A percentile compares a stretch with the other conserved stretches of the same genome.
Conservation (phyloP, 1,140 invertebrate genomes). For the Epicauta chinensis region DNA sequence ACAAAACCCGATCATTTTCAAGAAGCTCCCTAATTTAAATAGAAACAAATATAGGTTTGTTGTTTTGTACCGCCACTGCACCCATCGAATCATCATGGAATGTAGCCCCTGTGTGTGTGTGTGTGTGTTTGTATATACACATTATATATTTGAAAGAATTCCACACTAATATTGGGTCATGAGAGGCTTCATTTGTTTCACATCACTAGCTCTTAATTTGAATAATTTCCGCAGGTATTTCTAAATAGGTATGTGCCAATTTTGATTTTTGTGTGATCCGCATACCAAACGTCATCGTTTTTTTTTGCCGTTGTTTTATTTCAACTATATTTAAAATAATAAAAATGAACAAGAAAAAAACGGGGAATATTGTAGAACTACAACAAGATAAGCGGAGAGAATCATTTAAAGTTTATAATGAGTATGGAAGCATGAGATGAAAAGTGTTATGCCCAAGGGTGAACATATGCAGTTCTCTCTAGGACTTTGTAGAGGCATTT, state of each 20-base stretch:
- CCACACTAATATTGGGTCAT: conserved; percentile 23
- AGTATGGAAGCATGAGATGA: conserved; percentile 12
- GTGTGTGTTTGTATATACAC: no score
- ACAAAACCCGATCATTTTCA: neutral
- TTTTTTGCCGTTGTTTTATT: no score
- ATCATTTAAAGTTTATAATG: conserved; percentile 16
- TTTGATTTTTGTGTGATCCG: no score
- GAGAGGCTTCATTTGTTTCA: conserved; percentile 26
- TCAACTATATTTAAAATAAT: no score
- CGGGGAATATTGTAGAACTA: neutral
- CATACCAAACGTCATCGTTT: no score
- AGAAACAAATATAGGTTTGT: neutral
- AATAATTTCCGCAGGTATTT: conserved; percentile 20
- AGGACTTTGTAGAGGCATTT: neutral
- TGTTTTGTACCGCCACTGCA: no score
- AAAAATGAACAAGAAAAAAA: no score
- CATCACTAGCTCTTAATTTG: conserved; percentile 26
- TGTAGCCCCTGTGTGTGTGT: conserved; percentile 17
- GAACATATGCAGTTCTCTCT: neutral
- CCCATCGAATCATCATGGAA: conserved; percentile 10
- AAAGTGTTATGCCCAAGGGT: neutral
- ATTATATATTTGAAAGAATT: conserved; percentile 26
- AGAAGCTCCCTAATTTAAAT: neutral
- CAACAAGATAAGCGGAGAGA: conserved; percentile 5
- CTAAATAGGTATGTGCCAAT: neutral